Evolutionary conservation across 2,888 invertebrate genomes (phyloP).

Genomic region (Bellardia pandia): DNA sequence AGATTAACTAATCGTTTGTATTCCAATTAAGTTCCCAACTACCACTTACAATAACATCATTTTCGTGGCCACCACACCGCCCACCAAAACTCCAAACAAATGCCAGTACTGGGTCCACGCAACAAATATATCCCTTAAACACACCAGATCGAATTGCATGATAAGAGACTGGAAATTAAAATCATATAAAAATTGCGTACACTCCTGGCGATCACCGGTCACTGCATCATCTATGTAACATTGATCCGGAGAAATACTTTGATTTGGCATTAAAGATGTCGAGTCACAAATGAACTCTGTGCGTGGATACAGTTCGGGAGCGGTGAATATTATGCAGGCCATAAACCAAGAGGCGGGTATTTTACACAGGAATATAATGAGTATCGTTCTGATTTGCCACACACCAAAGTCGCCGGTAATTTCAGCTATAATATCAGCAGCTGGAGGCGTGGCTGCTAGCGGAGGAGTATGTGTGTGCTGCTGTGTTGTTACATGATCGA

Average conservation of each 20-base stretch:
- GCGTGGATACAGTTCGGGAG: slow-evolving; percentile 82
- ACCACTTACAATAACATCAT: slow-evolving; percentile 80
- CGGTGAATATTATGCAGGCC: slow-evolving; percentile 85
- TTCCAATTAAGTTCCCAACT: neutral
- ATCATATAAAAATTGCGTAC: slow-evolving; percentile 78
- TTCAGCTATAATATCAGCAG: slow-evolving; percentile 80
- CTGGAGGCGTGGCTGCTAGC: slow-evolving; percentile 28
- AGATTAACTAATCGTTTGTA: neutral
- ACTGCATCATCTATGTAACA: slow-evolving; percentile 76
- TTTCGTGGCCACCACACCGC: slow-evolving; percentile 83
- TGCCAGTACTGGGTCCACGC: slow-evolving; percentile 85
- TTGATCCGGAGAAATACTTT: slow-evolving; percentile 77
- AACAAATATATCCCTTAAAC: slow-evolving; percentile 83
- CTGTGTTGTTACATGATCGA: neutral
- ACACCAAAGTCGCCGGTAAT: slow-evolving; percentile 84
- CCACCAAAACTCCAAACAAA: slow-evolving; percentile 84
- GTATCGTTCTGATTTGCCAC: slow-evolving; percentile 84
- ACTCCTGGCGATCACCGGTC: slow-evolving; percentile 74
- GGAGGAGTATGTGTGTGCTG: neutral
- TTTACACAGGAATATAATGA: slow-evolving; percentile 84
- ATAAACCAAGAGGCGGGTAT: slow-evolving; percentile 85
- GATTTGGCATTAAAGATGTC: slow-evolving; percentile 72
- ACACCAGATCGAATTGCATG: slow-evolving; percentile 84
- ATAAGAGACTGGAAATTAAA: slow-evolving; percentile 81
- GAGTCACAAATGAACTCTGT: slow-evolving; percentile 79